These are phyloP conservation scores for Globicephala melas DNA, from an alignment of 2,113 vertebrate species.

Conservation along the genomic window DNA sequence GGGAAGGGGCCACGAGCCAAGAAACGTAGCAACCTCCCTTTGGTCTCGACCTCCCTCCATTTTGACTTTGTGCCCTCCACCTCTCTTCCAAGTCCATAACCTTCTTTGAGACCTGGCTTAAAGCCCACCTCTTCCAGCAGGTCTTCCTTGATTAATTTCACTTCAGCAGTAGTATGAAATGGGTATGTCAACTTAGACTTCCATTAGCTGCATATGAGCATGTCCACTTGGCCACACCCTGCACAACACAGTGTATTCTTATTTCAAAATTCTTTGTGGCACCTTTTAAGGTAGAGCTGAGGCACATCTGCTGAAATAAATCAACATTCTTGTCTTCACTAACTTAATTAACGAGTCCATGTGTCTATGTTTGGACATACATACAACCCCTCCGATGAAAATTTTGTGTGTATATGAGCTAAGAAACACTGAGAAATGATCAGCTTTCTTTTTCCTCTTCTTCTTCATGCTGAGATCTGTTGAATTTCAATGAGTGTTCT, in stretches of 20 bases:
- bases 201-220: rapidly evolving
- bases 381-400: background rate
- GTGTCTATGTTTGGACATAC: background rate
- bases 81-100: background rate
- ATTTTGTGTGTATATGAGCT: background rate
- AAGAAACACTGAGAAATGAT: background rate
- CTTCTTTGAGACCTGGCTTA: background rate
- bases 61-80: background rate
- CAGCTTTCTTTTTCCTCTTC: background rate
- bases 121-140: background rate
- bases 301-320: background rate
- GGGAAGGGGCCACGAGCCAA: background rate
- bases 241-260: background rate
- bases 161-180: background rate
- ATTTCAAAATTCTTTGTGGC: background rate
- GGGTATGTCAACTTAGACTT: background rate
- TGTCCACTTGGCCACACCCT: background rate
- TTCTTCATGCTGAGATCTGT: background rate
- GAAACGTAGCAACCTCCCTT: background rate
- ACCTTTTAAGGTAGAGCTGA: background rate
- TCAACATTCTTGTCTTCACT: background rate
- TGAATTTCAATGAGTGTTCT: background rate
- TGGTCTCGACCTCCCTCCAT: background rate
- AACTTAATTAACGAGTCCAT: background rate
- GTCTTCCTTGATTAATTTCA: background rate